phyloP scores from a whole-genome alignment of 2,797 vertebrate species.

The Helicolenus hilgendorfi region DNA sequence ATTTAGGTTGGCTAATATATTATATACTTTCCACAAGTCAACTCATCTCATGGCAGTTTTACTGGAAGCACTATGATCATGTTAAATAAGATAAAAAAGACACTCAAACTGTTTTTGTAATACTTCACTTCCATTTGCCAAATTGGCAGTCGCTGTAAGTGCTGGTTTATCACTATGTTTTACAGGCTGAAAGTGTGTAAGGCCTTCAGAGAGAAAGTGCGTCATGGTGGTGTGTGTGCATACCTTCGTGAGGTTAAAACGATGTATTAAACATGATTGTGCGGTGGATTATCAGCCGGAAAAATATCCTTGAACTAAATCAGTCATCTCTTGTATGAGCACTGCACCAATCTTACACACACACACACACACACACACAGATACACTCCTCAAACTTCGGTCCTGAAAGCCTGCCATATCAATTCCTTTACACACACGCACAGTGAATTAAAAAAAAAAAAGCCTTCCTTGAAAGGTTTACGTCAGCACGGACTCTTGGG shows the following conservation, averaged over 20 bases:
- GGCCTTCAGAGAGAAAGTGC: background rate
- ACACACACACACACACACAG: conserved; percentile 19
- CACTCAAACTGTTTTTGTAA: conserved; percentile 12
- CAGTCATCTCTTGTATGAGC: background rate
- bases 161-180: conserved; percentile 46
- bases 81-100: conserved; percentile 19
- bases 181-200: conserved; percentile 18
- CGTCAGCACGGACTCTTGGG: conserved; percentile 59
- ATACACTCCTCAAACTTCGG: background rate
- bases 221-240: background rate
- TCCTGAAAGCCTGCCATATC: conserved; percentile 6
- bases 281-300: background rate
- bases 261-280: conserved; percentile 25
- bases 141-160: conserved; percentile 43
- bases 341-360: background rate
- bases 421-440: conserved; percentile 16
- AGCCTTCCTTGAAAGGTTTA: conserved; percentile 77
- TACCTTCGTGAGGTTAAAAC: background rate
- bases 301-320: conserved; percentile 27
- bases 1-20: background rate
- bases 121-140: conserved; percentile 52
- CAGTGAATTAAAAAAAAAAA: conserved; percentile 51
- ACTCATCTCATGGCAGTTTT: background rate
- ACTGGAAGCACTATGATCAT: conserved; percentile 12
- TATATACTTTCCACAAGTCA: background rate